Percentiles rank a stretch among this genome's conserved stretches.
Conservation (phyloP, 2,888 invertebrate species). For the Trichogramma evanescens region DNA sequence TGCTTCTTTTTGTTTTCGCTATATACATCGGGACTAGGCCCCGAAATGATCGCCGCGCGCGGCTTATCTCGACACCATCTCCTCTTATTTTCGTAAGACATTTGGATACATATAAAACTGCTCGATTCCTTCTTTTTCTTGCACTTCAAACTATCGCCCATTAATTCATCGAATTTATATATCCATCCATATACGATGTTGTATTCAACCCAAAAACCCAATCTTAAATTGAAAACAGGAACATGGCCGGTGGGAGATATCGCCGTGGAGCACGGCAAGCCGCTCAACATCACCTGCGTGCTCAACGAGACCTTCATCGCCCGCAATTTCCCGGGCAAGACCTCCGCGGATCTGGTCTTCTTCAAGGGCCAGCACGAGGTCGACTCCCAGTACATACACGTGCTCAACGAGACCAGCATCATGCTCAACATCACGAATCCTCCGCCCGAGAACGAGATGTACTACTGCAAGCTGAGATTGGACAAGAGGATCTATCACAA, state of each 20-base stretch:
- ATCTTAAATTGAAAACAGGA: constrained; percentile 25
- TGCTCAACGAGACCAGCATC: constrained; percentile 60
- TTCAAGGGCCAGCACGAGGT: constrained; percentile 43
- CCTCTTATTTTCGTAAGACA: too few species aligned
- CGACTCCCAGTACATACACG: constrained; percentile 47
- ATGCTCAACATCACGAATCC: constrained; percentile 53
- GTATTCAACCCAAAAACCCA: too few species aligned
- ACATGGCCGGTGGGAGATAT: constrained; percentile 54
- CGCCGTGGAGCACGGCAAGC: constrained; percentile 54
- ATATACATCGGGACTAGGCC: too few species aligned
- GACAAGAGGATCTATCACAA: constrained; percentile 33
- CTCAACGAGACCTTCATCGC: constrained; percentile 48
- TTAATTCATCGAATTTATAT: too few species aligned
- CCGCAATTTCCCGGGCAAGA: constrained; percentile 49
- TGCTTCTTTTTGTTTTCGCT: too few species aligned
- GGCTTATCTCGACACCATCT: too few species aligned
- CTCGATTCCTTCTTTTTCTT: too few species aligned
- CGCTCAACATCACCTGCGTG: constrained; percentile 60
- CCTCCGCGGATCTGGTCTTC: constrained; percentile 51
- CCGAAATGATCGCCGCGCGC: too few species aligned
- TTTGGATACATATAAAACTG: too few species aligned
- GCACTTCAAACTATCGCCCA: too few species aligned
- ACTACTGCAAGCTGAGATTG: constrained; percentile 51
- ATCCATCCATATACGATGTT: too few species aligned
- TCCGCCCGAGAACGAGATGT: constrained; percentile 50